Conservation (phyloP, 1,140 invertebrate genomes). For the Maconellicoccus hirsutus region DNA sequence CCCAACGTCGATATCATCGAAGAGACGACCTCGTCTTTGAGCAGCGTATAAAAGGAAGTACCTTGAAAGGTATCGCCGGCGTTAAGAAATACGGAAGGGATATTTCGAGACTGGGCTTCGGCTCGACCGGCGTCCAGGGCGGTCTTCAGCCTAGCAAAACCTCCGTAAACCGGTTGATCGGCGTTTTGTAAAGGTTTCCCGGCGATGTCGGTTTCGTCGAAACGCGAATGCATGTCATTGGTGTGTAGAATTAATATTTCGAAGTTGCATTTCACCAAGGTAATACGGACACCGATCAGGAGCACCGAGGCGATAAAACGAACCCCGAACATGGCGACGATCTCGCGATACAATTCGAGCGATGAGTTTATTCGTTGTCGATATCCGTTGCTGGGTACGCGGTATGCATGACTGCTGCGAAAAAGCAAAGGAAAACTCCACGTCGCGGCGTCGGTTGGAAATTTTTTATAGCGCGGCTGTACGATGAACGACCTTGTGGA, state of each 20-base stretch:
- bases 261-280: neutral
- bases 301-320: no score
- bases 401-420: no score
- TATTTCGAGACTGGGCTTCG: conserved; percentile 38
- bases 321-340: no score
- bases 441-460: no score
- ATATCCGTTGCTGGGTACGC: no score
- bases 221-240: conserved; percentile 80
- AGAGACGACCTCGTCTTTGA: conserved; percentile 61
- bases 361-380: no score
- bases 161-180: conserved; percentile 40
- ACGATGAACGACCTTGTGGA: no score
- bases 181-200: conserved; percentile 11
- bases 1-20: conserved; percentile 63
- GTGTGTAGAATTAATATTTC: conserved; percentile 57
- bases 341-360: no score
- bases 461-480: no score
- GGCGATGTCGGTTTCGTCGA: conserved; percentile 50
- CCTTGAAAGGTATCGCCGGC: conserved; percentile 88
- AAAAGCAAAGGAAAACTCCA: no score
- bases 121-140: conserved; percentile 45
- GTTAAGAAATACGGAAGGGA: conserved; percentile 53
- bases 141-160: conserved; percentile 59
- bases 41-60: conserved; percentile 66
- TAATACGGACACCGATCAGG: no score